Evolutionary conservation across 53 echinoderm and acorn worm species (phyloP), one percentile per base, ranked within the genome.

Genomic region (Pentamera pediparva): DNA sequence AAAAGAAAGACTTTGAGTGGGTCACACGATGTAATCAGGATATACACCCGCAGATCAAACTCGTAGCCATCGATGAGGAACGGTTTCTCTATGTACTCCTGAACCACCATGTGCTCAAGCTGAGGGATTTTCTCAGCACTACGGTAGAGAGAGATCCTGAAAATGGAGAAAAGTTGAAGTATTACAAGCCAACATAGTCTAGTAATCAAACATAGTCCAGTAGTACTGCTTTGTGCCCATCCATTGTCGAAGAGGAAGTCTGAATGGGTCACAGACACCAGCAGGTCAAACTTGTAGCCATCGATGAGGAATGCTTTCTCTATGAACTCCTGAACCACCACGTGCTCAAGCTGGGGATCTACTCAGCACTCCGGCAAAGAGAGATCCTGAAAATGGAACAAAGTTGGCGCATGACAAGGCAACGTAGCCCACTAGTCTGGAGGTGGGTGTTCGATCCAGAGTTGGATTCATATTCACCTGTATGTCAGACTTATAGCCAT

Each of bases 401-500:
- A n/a, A n/a, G n/a, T n/a, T n/a, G n/a, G n/a, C n/a, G n/a, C n/a
- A n/a, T n/a, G n/a, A n/a, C n/a, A n/a, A n/a, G n/a, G n/a, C n/a
- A n/a, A n/a, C n/a, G n/a, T n/a, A n/a, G n/a, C n/a, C n/a, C n/a
- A n/a, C n/a, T n/a, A n/a, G n/a, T n/a, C n/a, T n/a, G n/a, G n/a
- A n/a, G n/a, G n/a, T n/a, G n/a, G n/a, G n/a, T n/a, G n/a, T n/a
- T n/a, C n/a, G n/a, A n/a, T n/a, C n/a, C n/a, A n/a, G n/a, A n/a
- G n/a, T n/a, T n/a, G n/a, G n/a, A n/a, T n/a, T n/a, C n/a, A 98
- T 91, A 35, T 98, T 91, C 72, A 98, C 91, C 25, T 91, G 69
- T 45, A 98, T 74, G 70, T 98, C 98, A 98, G 91, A 98, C 81
- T 98, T 98, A 76, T 78, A 98, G 10, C 98, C 96, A 30, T 98